Evolutionary conservation across 1,140 invertebrate genomes (phyloP).

Genomic region (Zaprionus tsacasi): DNA sequence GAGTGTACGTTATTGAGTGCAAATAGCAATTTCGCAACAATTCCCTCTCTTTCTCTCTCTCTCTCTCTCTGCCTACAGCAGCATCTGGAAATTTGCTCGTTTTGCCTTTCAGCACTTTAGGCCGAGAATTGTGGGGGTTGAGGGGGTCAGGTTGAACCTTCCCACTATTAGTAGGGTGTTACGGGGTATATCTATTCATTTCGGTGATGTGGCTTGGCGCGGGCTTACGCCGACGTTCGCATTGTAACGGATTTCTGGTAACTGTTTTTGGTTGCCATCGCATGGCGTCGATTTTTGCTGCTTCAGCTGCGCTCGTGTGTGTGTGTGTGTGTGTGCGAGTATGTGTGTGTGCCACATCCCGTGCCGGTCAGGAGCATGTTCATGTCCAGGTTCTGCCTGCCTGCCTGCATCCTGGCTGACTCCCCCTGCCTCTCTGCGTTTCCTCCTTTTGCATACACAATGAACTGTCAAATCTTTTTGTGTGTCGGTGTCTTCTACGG

Average conservation of each 20-base stretch:
- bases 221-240: constrained; percentile 31
- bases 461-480: constrained; percentile 74
- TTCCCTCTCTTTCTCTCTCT: constrained; percentile 36
- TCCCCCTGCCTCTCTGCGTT: background rate
- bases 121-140: constrained; percentile 55
- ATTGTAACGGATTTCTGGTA: constrained; percentile 57
- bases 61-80: constrained; percentile 28
- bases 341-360: background rate
- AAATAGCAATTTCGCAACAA: constrained; percentile 84
- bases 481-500: constrained; percentile 25
- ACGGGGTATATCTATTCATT: constrained; percentile 38
- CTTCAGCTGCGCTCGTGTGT: constrained; percentile 4
- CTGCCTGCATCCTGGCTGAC: constrained; percentile 2
- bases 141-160: background rate
- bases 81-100: constrained; percentile 59
- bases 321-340: background rate
- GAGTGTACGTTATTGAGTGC: constrained; percentile 80
- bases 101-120: constrained; percentile 80
- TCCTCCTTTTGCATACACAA: constrained; percentile 46
- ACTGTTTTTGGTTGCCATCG: constrained; percentile 52
- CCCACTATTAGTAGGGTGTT: too few species aligned
- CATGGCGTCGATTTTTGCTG: constrained; percentile 48
- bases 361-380: background rate
- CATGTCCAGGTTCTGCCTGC: constrained; percentile 1
- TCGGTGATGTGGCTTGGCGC: constrained; percentile 23